phyloP scores from a whole-genome alignment of 2,797 vertebrate species.

The Corythornis leucogaster region DNA sequence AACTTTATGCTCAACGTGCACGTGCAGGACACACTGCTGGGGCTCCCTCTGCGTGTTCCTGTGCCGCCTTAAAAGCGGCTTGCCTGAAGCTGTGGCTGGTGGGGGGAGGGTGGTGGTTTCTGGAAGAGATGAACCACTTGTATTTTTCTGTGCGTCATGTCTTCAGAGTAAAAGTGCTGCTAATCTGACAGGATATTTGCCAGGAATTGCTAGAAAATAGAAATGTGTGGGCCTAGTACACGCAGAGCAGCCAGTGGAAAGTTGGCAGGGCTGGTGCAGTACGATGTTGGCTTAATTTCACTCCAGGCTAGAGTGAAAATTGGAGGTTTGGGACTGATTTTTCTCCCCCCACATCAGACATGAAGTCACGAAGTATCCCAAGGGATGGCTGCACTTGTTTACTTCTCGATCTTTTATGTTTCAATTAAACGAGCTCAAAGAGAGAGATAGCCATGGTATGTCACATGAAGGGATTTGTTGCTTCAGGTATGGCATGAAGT shows the following conservation, averaged over 20 bases:
- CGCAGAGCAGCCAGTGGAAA: constrained; percentile 47
- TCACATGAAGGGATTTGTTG: neutral
- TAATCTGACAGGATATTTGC: constrained; percentile 58
- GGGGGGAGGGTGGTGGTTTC: neutral
- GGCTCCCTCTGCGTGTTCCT: neutral
- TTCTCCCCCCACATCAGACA: neutral
- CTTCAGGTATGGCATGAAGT: neutral
- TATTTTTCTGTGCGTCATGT: constrained; percentile 26
- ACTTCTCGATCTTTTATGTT: neutral
- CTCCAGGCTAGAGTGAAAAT: constrained; percentile 24
- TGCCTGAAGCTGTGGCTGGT: neutral
- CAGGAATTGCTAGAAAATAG: constrained; percentile 66
- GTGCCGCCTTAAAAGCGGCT: neutral
- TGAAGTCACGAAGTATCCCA: neutral
- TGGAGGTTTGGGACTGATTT: neutral
- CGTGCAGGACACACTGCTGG: fast-evolving
- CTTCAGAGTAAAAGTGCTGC: constrained; percentile 40
- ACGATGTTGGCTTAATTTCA: constrained; percentile 18
- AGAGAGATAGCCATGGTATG: neutral
- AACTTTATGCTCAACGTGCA: neutral
- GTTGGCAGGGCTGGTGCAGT: constrained; percentile 33
- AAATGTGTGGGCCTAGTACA: constrained; percentile 29
- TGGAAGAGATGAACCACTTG: neutral
- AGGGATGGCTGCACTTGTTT: neutral
- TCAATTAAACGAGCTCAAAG: neutral